These are phyloP conservation scores for Halictus rubicundus DNA, from an alignment of 1,140 invertebrate species.

Conservation along the genomic window DNA sequence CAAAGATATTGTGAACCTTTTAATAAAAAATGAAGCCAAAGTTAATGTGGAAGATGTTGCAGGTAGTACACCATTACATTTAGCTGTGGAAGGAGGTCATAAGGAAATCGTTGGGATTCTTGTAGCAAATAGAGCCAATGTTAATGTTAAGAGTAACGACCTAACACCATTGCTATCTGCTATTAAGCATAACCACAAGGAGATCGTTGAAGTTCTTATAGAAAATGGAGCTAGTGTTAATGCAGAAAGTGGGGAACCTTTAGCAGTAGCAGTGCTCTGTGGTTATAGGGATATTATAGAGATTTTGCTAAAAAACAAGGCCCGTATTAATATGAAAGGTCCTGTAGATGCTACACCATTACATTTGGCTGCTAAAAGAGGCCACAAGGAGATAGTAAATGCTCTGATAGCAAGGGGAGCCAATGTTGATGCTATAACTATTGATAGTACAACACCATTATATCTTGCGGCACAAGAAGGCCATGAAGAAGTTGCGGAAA, in stretches of 20 bases:
- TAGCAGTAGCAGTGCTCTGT: constrained; percentile 51
- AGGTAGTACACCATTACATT: constrained; percentile 80
- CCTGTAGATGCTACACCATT: constrained; percentile 72
- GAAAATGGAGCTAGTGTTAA: constrained; percentile 32
- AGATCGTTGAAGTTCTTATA: constrained; percentile 36
- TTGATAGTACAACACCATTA: constrained; percentile 78
- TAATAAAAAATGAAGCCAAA: constrained; percentile 35
- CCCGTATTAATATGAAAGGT: constrained; percentile 36
- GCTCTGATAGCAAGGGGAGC: constrained; percentile 76
- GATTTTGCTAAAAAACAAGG: constrained; percentile 50
- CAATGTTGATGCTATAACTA: constrained; percentile 78
- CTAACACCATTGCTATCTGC: background rate
- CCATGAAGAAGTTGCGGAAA: constrained; percentile 74
- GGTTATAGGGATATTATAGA: constrained; percentile 52
- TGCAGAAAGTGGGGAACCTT: constrained; percentile 19
- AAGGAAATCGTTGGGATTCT: constrained; percentile 38
- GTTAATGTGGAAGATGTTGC: constrained; percentile 17
- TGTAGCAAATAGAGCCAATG: constrained; percentile 18
- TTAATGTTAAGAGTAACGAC: background rate
- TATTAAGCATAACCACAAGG: constrained; percentile 1
- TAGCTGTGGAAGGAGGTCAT: constrained; percentile 18
- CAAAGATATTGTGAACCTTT: constrained; percentile 25
- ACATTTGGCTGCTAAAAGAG: constrained; percentile 79
- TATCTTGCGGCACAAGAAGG: constrained; percentile 80
- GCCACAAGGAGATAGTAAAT: constrained; percentile 77